A percentile compares a stretch with the other conserved stretches of the same genome.
Evolutionary conservation across 2,113 vertebrate genomes (phyloP).

Genomic region (Todiramphus chloris): DNA sequence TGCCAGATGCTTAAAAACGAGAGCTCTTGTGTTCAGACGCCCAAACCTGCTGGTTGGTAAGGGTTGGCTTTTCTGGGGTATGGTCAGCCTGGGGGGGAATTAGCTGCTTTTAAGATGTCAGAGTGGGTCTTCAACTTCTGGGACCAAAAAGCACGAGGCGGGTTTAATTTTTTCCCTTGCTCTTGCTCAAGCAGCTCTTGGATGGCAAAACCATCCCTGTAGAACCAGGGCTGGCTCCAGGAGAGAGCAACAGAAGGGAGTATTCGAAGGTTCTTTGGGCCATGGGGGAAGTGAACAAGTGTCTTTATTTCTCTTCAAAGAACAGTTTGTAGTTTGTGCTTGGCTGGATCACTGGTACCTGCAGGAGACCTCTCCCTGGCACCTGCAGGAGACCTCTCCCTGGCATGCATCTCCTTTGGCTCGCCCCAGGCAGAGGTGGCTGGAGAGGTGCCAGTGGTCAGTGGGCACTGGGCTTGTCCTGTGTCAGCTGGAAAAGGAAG

Average conservation of each 20-base stretch:
- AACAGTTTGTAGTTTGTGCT: not conserved
- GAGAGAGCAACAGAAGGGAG: not conserved
- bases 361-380: not conserved
- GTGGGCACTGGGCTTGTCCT: not conserved
- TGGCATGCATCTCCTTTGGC: not conserved
- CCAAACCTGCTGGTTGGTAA: not conserved
- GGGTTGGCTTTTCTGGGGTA: not conserved
- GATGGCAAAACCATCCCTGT: not conserved
- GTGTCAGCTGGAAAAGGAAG: not conserved
- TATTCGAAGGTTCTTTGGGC: not conserved
- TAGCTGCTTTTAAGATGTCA: not conserved
- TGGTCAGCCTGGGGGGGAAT: not conserved
- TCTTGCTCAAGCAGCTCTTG: not conserved
- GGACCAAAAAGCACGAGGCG: not conserved
- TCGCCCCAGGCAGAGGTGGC: not conserved
- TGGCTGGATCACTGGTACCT: not conserved
- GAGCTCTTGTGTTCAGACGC: not conserved
- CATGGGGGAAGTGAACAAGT: accelerated
- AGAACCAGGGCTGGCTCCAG: not conserved
- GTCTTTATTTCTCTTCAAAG: not conserved
- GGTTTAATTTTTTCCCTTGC: not conserved
- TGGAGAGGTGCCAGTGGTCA: not conserved
- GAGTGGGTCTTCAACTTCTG: not conserved
- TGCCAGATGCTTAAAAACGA: not conserved
- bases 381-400: not conserved